Percentiles rank a stretch among this genome's conserved stretches.
Evolutionary conservation across 1,140 invertebrate genomes (phyloP).

Genomic region (Atta texana): DNA sequence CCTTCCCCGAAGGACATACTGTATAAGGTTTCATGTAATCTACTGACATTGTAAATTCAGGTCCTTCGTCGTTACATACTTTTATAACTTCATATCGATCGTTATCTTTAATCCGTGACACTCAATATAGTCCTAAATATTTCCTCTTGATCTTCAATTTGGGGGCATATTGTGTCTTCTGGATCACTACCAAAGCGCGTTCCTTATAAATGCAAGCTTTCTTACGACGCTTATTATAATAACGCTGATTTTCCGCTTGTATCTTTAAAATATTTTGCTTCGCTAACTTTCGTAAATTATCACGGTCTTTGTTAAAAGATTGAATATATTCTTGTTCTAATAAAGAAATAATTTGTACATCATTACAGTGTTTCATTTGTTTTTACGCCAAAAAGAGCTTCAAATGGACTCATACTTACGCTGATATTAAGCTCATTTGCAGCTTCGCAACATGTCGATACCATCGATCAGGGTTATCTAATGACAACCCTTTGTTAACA

Average conservation of each 20-base stretch:
- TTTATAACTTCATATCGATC: too few relatives aligned
- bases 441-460: conserved; percentile 38
- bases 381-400: background rate
- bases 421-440: conserved; percentile 50
- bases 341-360: background rate
- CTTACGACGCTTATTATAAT: too few relatives aligned
- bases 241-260: background rate
- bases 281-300: background rate
- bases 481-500: conserved; percentile 15
- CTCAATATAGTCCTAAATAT: too few relatives aligned
- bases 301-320: background rate
- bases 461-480: conserved; percentile 36
- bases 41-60: too few relatives aligned
- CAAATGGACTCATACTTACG: background rate
- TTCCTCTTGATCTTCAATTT: too few relatives aligned
- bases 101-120: too few relatives aligned
- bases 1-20: too few relatives aligned
- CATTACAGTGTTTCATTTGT: background rate
- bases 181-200: too few relatives aligned
- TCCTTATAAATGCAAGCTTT: too few relatives aligned
- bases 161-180: too few relatives aligned
- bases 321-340: background rate
- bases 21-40: too few relatives aligned
- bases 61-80: too few relatives aligned
- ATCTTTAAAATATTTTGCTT: conserved; percentile 17